Conservation (phyloP, 2,797 vertebrate genomes). For the Acropternis orthonyx region DNA sequence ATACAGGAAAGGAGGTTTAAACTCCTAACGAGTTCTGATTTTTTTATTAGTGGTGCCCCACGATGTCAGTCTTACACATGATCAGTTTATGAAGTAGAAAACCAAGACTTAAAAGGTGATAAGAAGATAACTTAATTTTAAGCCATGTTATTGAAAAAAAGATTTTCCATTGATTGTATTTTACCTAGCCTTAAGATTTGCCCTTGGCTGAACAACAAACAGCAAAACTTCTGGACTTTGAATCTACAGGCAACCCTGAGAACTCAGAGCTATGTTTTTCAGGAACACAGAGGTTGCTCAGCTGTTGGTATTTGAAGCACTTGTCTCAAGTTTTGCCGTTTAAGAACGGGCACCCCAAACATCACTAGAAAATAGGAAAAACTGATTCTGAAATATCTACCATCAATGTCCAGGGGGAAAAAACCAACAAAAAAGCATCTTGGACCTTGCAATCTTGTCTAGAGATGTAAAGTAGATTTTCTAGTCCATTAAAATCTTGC, state of each 20-base stretch:
- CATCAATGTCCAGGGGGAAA: not conserved
- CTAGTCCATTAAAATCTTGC: not conserved
- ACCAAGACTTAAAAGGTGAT: not conserved
- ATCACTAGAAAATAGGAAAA: not conserved
- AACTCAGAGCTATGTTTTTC: not conserved
- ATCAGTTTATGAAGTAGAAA: not conserved
- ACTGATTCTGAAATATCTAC: not conserved
- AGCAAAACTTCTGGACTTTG: not conserved
- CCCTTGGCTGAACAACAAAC: not conserved
- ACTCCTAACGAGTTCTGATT: accelerated
- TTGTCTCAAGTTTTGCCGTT: not conserved
- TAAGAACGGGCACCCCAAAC: not conserved
- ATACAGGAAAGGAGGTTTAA: not conserved
- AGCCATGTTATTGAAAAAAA: not conserved
- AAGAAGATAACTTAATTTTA: not conserved
- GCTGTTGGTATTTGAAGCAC: not conserved
- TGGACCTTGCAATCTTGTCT: not conserved
- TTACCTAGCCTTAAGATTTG: not conserved
- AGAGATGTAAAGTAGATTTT: not conserved
- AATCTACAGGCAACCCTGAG: not conserved
- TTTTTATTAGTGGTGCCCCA: not conserved
- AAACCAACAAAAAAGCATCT: not conserved
- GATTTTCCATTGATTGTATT: not conserved
- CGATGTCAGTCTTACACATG: not conserved
- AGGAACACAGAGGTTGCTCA: not conserved